Evolutionary conservation across 53 echinoderm and acorn worm species (phyloP), one percentile per base, ranked within the genome.

Genomic region (Crossaster papposus): DNA sequence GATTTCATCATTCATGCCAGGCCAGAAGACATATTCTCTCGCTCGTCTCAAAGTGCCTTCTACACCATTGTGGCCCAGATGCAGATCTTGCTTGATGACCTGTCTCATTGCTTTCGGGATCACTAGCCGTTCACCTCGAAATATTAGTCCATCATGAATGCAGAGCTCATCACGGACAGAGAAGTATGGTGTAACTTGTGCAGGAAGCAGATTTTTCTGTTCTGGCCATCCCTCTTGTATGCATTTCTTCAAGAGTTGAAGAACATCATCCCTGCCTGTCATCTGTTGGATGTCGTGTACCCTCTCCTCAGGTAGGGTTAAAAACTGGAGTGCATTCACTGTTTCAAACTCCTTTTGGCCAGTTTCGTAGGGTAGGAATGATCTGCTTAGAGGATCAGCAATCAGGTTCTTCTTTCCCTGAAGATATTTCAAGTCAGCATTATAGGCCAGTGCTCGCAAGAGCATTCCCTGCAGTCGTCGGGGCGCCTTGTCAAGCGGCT

Each of bases 141-240:
- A 87, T 37, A 93, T 50, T 30, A 93, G 62, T 31, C 90, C 89
- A 85, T 90, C 90, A 36, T 36, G 44, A 24, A 85, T 70, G 14
- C 65, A 64, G n/a, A 92, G 86, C 44, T 92, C 92, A 79, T 92
- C 92, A n/a, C 89, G 77, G 55, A 83, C 14, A 34, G 31, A 52
- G 83, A 89, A 92, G 37, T 84, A 90, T 15, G 90, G 90, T 11
- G 64, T 79, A 2, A 92, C 10, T 14, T 0, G 80, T 4, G 31
- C 9, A 36, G 81, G 51, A 34, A 93, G 51, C n/a, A 72, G 85
- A n/a, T 51, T 28, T 52, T 86, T 90, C 11, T 84, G 79, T 2
- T 90, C 90, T 26, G 93, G 93, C 93, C 93, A 93, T 20, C n/a
- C 93, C 93, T 30, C 65, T 30, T 77, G 70, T 4, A 90, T 92